phyloP scores from a whole-genome alignment of 1,140 invertebrate species.

The Neodiprion virginianus region DNA sequence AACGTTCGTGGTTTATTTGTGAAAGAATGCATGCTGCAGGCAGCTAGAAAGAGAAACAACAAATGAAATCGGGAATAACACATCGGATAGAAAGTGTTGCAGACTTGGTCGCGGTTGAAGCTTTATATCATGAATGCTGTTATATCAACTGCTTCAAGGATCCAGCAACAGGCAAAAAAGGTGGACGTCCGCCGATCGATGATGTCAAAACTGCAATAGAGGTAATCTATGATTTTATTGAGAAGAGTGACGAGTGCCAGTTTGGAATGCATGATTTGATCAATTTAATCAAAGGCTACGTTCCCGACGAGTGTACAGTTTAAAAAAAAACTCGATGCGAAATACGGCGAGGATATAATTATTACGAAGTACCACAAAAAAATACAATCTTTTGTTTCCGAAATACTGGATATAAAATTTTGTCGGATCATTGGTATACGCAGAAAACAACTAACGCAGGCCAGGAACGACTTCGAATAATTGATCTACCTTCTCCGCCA shows the following conservation, averaged over 20 bases:
- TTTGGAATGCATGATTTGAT: neutral
- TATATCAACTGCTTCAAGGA: neutral
- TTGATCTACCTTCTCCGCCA: neutral
- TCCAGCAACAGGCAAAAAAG: constrained; percentile 1
- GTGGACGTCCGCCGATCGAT: constrained; percentile 1
- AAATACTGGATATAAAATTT: neutral
- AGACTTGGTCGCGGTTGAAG: neutral
- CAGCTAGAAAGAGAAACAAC: neutral
- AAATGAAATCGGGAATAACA: neutral
- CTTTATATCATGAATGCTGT: neutral
- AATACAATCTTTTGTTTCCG: neutral
- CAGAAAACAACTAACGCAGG: neutral
- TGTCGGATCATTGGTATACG: constrained; percentile 1
- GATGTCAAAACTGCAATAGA: neutral
- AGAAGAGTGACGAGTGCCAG: neutral
- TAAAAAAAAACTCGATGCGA: neutral
- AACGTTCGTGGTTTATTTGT: neutral
- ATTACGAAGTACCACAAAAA: neutral
- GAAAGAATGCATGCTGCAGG: neutral
- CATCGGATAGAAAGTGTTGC: neutral
- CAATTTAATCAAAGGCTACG: neutral
- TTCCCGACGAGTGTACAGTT: neutral
- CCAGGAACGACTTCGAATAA: constrained; percentile 31
- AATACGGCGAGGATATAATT: neutral
- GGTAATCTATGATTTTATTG: neutral